These are phyloP conservation scores for Melolontha melolontha DNA, from an alignment of 2,888 invertebrate genomes.

Conservation along the genomic window DNA sequence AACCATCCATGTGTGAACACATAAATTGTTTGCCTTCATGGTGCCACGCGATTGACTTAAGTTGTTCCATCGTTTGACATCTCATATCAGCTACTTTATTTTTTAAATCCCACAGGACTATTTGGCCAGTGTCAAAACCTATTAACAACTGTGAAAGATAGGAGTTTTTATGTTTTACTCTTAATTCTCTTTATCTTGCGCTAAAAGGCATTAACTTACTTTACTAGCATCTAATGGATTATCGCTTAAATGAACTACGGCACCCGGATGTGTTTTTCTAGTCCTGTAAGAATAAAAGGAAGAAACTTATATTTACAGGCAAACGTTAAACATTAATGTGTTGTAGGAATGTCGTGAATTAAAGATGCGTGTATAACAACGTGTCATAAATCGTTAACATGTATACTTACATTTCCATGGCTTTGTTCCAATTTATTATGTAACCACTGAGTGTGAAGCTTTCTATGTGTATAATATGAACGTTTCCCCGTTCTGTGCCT, in stretches of 20 bases:
- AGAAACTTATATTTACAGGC: too few species aligned
- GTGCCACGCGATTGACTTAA: constrained; percentile 95
- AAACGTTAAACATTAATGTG: too few species aligned
- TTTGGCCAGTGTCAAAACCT: constrained; percentile 93
- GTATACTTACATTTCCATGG: constrained; percentile 95
- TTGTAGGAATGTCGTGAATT: too few species aligned
- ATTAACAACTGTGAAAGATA: constrained; percentile 83
- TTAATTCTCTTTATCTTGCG: background rate
- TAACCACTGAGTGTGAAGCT: constrained; percentile 96
- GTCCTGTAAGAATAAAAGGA: constrained; percentile 74
- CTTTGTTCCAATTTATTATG: constrained; percentile 99
- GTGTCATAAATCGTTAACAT: constrained; percentile 4
- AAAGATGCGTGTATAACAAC: background rate
- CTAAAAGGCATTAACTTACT: constrained; percentile 70
- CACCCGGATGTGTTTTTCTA: constrained; percentile 95
- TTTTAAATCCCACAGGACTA: constrained; percentile 96
- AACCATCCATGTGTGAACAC: constrained; percentile 96
- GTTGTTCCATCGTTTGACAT: constrained; percentile 80
- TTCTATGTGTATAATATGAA: constrained; percentile 97
- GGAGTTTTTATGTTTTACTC: background rate
- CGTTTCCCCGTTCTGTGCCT: constrained; percentile 97
- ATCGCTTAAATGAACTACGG: constrained; percentile 95
- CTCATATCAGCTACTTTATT: constrained; percentile 88
- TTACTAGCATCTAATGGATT: constrained; percentile 97
- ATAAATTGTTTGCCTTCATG: constrained; percentile 98